Percentiles rank a stretch among this genome's conserved stretches.
These are phyloP conservation scores for Meghimatium bilineatum DNA, from an alignment of 2,888 invertebrate genomes.

Conservation along the genomic window DNA sequence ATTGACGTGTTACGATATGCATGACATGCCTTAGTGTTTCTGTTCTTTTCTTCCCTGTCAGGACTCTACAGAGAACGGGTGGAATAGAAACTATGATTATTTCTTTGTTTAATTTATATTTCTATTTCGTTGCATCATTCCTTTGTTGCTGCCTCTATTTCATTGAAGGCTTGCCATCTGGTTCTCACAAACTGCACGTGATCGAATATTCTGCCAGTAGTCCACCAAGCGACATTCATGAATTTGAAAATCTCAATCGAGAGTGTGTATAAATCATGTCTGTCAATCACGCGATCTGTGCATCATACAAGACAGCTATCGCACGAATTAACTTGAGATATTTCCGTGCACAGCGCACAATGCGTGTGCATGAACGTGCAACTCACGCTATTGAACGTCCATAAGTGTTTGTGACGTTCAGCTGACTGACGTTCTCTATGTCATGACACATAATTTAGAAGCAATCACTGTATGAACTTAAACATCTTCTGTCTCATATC, in stretches of 20 bases:
- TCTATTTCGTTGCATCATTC: too few relatives aligned
- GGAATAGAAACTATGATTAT: too few relatives aligned
- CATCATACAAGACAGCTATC: not conserved
- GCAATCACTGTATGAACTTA: not conserved
- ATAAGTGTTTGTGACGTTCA: not conserved
- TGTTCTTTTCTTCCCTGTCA: too few relatives aligned
- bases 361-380: not conserved
- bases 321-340: not conserved
- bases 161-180: too few relatives aligned
- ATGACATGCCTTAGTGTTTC: too few relatives aligned
- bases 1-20: too few relatives aligned
- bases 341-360: not conserved
- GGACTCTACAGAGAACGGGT: too few relatives aligned
- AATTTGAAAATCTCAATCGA: not conserved
- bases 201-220: not conserved
- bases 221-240: not conserved
- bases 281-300: not conserved
- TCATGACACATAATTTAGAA: too few relatives aligned
- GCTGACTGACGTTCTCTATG: not conserved
- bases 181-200: not conserved
- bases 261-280: not conserved
- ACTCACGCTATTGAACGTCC: not conserved
- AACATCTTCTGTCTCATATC: not conserved
- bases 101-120: too few relatives aligned
- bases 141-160: too few relatives aligned